Base-by-base conservation (phyloP, 1,140 invertebrate genomes). In the Stegodyphus dumicola region DNA sequence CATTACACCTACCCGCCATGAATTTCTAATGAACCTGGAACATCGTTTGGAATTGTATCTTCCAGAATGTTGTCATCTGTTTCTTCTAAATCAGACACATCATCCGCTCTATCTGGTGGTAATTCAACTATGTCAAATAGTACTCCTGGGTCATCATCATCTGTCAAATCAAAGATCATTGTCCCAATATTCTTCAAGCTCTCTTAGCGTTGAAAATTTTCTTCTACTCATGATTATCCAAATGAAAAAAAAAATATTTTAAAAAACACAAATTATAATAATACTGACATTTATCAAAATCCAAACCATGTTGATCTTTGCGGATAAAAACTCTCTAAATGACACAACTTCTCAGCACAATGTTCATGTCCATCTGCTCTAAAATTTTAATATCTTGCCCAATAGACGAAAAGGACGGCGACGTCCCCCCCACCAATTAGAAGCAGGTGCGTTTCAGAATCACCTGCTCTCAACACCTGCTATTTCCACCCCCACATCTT, bases 361-460 rank as follows among this genome's bases (percentile, higher is more conserved):
- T 60, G 56, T 60, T 60, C 56, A 60, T 60, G 56, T 60, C 56
- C 56, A 60, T 33, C 33, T 60, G 56, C 56, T 60, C 56, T 60
- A 60, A 60, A 60, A 60, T 60, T 60, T 60, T 10, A 60, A 60
- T 56, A 56, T 56, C 54, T 56, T 56, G 54, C 54, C 54, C 54
- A 56, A 56, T 56, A 56, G 54, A 56, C 54, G 54, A 56, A 56
- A 56, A 13, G 7, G 13, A 56, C 13, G 54, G 54, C 54, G 54
- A 56, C 54, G 54, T 56, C 54, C 7, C 54, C 7, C 54, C 54
- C 54, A n/a, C 65, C 65, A 67, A 67, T 67, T 67, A 67, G 65
- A 67, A 67, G 65, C 65, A 67, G 65, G 65, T 67, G 65, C 65
- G 65, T 67, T 67, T 67, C 17, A 67, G 65, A 67, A 67, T 67